phyloP scores from a whole-genome alignment of 2,888 invertebrate species.

The Nomada ruficornis region DNA sequence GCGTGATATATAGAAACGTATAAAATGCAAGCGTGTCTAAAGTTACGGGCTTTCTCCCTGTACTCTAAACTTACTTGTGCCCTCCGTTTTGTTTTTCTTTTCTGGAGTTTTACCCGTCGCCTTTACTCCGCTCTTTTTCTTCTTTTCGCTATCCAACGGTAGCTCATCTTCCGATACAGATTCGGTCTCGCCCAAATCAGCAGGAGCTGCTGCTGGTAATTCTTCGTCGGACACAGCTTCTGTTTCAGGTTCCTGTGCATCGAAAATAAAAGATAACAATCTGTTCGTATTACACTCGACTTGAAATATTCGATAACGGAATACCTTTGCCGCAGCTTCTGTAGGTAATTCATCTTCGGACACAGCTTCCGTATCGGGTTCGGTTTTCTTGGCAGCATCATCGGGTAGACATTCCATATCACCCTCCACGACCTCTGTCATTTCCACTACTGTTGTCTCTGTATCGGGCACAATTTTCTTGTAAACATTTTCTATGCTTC shows the following conservation, averaged over 20 bases:
- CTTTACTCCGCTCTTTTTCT: constrained; percentile 86
- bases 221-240: constrained; percentile 95
- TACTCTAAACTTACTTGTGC: constrained; percentile 72
- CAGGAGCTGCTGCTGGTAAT: constrained; percentile 89
- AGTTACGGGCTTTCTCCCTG: not conserved
- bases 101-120: constrained; percentile 80
- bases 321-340: constrained; percentile 83
- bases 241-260: constrained; percentile 89
- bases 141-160: constrained; percentile 86
- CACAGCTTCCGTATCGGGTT: constrained; percentile 93
- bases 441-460: constrained; percentile 80
- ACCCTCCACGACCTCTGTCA: constrained; percentile 75
- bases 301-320: not conserved
- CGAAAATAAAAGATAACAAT: constrained; percentile 1
- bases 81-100: constrained; percentile 84
- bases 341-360: constrained; percentile 90
- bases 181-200: constrained; percentile 93
- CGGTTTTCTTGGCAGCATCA: constrained; percentile 84
- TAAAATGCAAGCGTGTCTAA: not conserved
- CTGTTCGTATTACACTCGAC: not conserved
- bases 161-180: constrained; percentile 94
- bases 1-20: not conserved
- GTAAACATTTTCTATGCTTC: constrained; percentile 64
- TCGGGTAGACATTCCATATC: constrained; percentile 61
- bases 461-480: constrained; percentile 70